Base-by-base conservation (phyloP, 2,888 invertebrate genomes). In the Caenorhabditis sp. region DNA sequence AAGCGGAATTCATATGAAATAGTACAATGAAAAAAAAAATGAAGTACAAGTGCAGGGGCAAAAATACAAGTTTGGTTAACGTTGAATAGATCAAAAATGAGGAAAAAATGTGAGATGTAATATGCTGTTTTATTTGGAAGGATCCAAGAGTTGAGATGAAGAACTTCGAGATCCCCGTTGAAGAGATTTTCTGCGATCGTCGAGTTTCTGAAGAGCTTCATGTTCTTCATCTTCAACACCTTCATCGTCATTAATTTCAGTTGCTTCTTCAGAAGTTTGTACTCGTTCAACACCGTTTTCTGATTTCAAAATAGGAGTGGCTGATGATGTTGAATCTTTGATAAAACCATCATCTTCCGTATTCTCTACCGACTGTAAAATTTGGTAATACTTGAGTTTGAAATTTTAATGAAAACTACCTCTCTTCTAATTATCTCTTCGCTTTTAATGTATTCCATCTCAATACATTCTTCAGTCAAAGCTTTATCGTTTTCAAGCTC, bases 151-250 rank as follows among this genome's bases (percentile, higher is more conserved):
- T 50, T 74, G 66, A 50, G 69, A 69, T 1, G 66, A 69, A 4
- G 74, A 74, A 24, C 66, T 74, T 6, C 69, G 66, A 3, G 74
- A 69, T 5, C 74, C 66, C 1, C 58, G 54, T 61, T 74, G 66
- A 27, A 51, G 21, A n/a, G 58, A 62, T 31, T 49, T 31, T 8
- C 57, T 17, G 10, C 62, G 12, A 3, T 60, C 66, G 31, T 62
- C 58, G 2, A 65, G 55, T 8, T 37, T 27, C 0, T 27, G 49
- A 24, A 37, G 51, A 8, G 55, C 53, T 1, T 49, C 49, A 17
- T 58, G 26, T 26, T 54, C 65, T 23, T 53, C 51, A 17, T 63
- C 53, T 5, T 62, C 70, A 43, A 19, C 26, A 4, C 51, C 61
- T 1, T 61, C 61, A n/a, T 51, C 61, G 1, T 27, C 61, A 24